These are phyloP conservation scores for Holothuria scabra DNA, from an alignment of 53 echinoderm and acorn worm genomes.

Conservation along the genomic window DNA sequence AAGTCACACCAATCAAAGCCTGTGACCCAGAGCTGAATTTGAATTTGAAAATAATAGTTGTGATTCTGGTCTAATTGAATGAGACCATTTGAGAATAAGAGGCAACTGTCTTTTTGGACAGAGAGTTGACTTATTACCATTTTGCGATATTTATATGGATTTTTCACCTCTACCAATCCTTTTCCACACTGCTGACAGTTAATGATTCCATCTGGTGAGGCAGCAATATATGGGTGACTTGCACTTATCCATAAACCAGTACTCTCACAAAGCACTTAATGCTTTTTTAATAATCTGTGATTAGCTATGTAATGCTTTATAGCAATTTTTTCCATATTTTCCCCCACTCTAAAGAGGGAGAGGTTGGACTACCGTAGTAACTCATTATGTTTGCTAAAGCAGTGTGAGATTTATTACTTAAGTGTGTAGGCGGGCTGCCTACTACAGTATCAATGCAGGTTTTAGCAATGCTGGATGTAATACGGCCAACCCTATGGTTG, in stretches of 20 bases:
- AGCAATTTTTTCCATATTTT: slow-evolving; percentile 61
- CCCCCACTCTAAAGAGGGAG: slow-evolving; percentile 66
- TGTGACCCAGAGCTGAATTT: slow-evolving; percentile 62
- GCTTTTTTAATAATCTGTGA: slow-evolving; percentile 54
- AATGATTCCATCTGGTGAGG: slow-evolving; percentile 67
- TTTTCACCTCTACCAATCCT: slow-evolving; percentile 68
- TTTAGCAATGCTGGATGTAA: slow-evolving; percentile 63
- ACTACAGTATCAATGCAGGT: slow-evolving; percentile 31
- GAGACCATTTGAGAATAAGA: slow-evolving; percentile 46
- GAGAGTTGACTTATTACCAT: slow-evolving; percentile 41
- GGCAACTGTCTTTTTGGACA: slow-evolving; percentile 36
- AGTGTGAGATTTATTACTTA: slow-evolving; percentile 34
- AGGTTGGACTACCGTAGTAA: slow-evolving; percentile 57
- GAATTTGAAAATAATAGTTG: slow-evolving; percentile 67
- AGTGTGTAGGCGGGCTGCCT: slow-evolving; percentile 8
- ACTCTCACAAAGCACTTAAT: slow-evolving; percentile 49
- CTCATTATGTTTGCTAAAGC: slow-evolving; percentile 57
- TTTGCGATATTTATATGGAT: slow-evolving; percentile 59
- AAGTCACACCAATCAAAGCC: slow-evolving; percentile 67
- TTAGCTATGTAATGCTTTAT: slow-evolving; percentile 61
- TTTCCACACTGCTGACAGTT: slow-evolving; percentile 64
- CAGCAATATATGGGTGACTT: slow-evolving; percentile 64
- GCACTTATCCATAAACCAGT: slow-evolving; percentile 62
- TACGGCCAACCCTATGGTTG: slow-evolving; percentile 45
- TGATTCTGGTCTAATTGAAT: slow-evolving; percentile 51